phyloP scores from a whole-genome alignment of 1,140 invertebrate species.

The Drosophila virilis region DNA sequence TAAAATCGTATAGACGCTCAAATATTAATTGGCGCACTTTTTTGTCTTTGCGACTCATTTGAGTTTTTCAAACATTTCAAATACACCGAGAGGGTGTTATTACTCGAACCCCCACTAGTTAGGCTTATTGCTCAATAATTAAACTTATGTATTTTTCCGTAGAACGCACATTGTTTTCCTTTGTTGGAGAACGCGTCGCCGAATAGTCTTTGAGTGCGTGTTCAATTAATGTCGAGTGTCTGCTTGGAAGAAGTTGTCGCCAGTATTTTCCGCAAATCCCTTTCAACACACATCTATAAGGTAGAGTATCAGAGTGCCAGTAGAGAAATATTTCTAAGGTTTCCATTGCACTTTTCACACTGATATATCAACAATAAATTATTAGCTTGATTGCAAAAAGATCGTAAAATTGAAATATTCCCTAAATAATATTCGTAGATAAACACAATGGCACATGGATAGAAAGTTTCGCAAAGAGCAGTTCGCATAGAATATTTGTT shows the following conservation, averaged over 20 bases:
- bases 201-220: constrained; percentile 32
- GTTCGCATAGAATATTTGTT: too few species aligned
- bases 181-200: constrained; percentile 3
- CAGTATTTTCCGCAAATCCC: constrained; percentile 44
- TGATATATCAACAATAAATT: too few species aligned
- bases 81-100: constrained; percentile 45
- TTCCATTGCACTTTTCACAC: too few species aligned
- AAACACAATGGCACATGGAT: too few species aligned
- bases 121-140: constrained; percentile 39
- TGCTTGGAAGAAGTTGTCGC: constrained; percentile 46
- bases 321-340: too few species aligned
- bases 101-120: constrained; percentile 26
- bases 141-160: constrained; percentile 33
- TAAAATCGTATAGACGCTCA: constrained; percentile 50
- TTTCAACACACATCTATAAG: background rate
- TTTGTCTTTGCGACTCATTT: constrained; percentile 34
- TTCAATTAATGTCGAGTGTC: constrained; percentile 27
- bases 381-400: too few species aligned
- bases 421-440: too few species aligned
- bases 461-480: too few species aligned
- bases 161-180: constrained; percentile 10
- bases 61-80: constrained; percentile 51
- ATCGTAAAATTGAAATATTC: too few species aligned
- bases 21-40: constrained; percentile 65
- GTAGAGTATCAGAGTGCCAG: too few species aligned